phyloP scores from a whole-genome alignment of 1,140 invertebrate genomes.

The Uloborus diversus region DNA sequence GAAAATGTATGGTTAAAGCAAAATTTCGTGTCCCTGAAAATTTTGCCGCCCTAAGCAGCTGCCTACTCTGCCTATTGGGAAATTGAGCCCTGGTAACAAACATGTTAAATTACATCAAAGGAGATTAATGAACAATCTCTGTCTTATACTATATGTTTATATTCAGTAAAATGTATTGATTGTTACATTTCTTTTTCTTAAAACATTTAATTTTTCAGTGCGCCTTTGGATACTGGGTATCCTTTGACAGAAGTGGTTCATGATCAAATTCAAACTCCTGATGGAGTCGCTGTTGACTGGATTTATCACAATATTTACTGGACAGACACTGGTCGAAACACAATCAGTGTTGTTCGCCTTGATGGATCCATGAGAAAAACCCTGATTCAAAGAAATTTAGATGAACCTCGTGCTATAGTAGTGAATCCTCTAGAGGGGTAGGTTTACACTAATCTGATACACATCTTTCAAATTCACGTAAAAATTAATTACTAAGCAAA shows the following conservation, averaged over 20 bases:
- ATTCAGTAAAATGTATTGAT: too few species aligned
- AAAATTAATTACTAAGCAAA: background rate
- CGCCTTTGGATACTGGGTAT: conserved; percentile 89
- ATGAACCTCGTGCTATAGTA: conserved; percentile 94
- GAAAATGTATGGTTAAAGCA: too few species aligned
- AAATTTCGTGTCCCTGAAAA: too few species aligned
- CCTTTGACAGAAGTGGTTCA: conserved; percentile 82
- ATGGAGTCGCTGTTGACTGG: conserved; percentile 96
- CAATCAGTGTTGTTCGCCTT: conserved; percentile 87
- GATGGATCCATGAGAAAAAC: conserved; percentile 89
- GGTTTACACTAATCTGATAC: conserved; percentile 59
- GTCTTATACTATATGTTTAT: too few species aligned
- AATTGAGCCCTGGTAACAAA: too few species aligned
- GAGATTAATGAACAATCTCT: too few species aligned
- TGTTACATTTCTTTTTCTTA: background rate
- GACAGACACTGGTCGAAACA: conserved; percentile 76
- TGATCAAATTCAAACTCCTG: conserved; percentile 84
- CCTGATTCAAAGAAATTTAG: conserved; percentile 81
- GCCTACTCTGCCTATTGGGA: too few species aligned
- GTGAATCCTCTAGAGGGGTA: conserved; percentile 93
- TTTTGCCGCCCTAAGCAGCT: too few species aligned
- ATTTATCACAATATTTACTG: conserved; percentile 96
- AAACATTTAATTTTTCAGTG: conserved; percentile 68
- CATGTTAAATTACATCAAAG: too few species aligned
- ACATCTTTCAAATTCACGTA: background rate